Evolutionary conservation across 2,888 invertebrate species (phyloP), one percentile per base, ranked within the genome.

Genomic region (Iphiclides podalirius): DNA sequence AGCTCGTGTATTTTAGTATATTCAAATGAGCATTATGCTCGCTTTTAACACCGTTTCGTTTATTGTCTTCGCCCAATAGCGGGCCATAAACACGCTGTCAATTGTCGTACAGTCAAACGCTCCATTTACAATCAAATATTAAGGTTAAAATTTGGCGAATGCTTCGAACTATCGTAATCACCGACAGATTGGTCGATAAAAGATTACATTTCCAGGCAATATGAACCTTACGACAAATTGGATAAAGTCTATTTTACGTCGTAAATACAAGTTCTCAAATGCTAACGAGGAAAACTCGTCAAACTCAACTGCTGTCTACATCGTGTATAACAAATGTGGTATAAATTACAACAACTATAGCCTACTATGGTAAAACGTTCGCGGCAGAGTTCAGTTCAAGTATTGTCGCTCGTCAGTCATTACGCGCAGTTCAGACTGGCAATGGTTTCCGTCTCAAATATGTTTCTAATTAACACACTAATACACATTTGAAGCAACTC

Each of bases 361-460:
- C 33, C 31, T 31, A 31, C 31, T 4, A 11, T 12, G 31, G 4
- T 11, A 31, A 31, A 31, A 26, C 1, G 60, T 63, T 66, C 64
- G 66, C 68, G 74, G 70, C 67, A 64, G 63, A 79, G 77, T 79
- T 79, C 82, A 72, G 72, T 72, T 67, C 67, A 68, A 74, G 76
- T 86, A 86, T 87, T 87, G 86, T 87, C 86, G 63, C 69, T 65
- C 65, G 69, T 87, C 87, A 87, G 86, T 87, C 86, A 69, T 71
- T n/a, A n/a, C n/a, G n/a, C n/a, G n/a, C n/a, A n/a, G n/a, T n/a
- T n/a, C n/a, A n/a, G n/a, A n/a, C n/a, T n/a, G n/a, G n/a, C n/a
- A n/a, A n/a, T n/a, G n/a, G n/a, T n/a, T n/a, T n/a, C n/a, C n/a
- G n/a, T n/a, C n/a, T n/a, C n/a, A n/a, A n/a, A n/a, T n/a, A n/a